A percentile compares a stretch with the other conserved stretches of the same genome.
Conservation (phyloP, 2,888 invertebrate species). For the Antheraea assamensis region DNA sequence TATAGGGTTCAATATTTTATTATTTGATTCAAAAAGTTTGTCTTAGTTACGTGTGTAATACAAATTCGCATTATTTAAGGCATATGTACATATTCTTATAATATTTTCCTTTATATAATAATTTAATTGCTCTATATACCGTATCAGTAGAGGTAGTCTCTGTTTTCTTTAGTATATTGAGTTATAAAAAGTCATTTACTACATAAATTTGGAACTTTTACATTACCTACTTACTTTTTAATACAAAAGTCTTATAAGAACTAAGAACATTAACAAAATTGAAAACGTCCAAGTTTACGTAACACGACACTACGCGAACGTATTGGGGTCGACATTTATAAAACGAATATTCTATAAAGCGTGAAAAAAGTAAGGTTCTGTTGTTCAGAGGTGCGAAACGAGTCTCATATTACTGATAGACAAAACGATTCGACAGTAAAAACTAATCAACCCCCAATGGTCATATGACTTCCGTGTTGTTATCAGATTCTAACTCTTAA, state of each 20-base stretch:
- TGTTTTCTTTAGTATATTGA: too few species aligned
- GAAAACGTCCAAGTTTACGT: conserved; percentile 42
- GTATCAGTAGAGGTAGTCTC: too few species aligned
- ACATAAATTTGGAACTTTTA: background rate
- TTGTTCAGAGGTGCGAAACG: conserved; percentile 76
- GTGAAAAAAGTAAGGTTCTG: conserved; percentile 69
- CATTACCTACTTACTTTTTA: background rate
- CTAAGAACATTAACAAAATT: conserved; percentile 28
- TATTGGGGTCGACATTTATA: conserved; percentile 45
- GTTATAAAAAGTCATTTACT: background rate
- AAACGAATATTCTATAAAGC: conserved; percentile 64
- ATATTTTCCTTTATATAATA: too few species aligned
- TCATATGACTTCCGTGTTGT: conserved; percentile 32
- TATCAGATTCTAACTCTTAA: conserved; percentile 46
- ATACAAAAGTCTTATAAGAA: conserved; percentile 22
- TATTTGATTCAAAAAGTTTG: too few species aligned
- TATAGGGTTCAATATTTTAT: too few species aligned
- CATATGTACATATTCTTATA: too few species aligned
- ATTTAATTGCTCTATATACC: too few species aligned
- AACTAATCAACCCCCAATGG: conserved; percentile 37
- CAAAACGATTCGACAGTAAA: conserved; percentile 63
- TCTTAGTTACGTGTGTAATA: too few species aligned
- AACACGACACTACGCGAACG: conserved; percentile 58
- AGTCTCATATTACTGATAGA: conserved; percentile 78
- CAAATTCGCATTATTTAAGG: too few species aligned